phyloP scores from a whole-genome alignment of 2,113 vertebrate species.

The Gymnorhina tibicen region DNA sequence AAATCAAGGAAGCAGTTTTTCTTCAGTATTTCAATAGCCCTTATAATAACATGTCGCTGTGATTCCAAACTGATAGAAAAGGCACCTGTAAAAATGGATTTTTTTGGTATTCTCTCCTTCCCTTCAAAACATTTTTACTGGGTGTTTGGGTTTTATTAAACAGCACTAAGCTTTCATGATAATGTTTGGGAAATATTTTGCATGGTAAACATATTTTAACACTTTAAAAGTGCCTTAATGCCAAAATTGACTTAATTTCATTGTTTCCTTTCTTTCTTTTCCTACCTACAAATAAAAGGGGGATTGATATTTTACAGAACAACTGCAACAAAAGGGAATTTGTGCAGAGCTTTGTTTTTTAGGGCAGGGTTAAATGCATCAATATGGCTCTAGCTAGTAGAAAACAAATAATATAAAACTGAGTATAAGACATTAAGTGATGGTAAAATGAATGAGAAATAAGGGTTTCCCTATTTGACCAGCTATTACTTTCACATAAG shows the following conservation, averaged over 20 bases:
- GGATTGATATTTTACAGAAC: background rate
- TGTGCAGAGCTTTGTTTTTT: background rate
- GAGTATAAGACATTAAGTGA: background rate
- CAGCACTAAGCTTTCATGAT: background rate
- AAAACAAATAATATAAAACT: background rate
- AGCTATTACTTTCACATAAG: background rate
- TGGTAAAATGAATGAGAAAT: background rate
- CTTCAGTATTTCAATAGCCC: background rate
- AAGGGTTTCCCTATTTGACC: background rate
- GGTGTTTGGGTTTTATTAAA: background rate
- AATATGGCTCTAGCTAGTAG: background rate
- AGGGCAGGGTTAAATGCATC: background rate
- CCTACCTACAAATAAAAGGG: rapidly evolving
- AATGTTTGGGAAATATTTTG: background rate
- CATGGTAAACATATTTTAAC: background rate
- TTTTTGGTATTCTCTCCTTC: background rate
- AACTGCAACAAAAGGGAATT: background rate
- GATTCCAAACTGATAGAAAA: background rate
- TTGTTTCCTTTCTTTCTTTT: background rate
- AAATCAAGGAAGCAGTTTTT: background rate
- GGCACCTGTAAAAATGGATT: background rate
- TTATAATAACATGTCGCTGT: background rate
- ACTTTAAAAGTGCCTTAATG: background rate
- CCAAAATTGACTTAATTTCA: background rate
- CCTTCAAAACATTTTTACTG: background rate